Evolutionary conservation across 2,888 invertebrate genomes (phyloP).

Genomic region (Chironomus riparius): DNA sequence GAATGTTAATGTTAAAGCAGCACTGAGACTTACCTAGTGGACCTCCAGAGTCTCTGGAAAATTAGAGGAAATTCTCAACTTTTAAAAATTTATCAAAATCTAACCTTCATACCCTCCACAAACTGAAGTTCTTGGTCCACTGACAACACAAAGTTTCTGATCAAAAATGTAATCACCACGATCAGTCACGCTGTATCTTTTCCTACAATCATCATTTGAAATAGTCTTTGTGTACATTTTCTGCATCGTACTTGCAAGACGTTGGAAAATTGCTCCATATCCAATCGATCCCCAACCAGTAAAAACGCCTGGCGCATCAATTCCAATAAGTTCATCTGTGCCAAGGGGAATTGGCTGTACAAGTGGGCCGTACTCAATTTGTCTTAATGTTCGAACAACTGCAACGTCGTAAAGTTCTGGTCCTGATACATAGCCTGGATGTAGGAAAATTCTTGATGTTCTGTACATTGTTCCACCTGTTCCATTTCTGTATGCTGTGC

Average conservation of each 20-base stretch:
- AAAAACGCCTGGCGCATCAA: not conserved
- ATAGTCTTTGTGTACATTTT: not conserved
- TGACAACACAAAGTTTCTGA: slow-evolving; percentile 1
- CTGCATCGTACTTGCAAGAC: not conserved
- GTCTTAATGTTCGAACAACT: not conserved
- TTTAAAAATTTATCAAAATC: not conserved
- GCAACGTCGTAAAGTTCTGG: slow-evolving; percentile 9
- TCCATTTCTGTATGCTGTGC: not conserved
- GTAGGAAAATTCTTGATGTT: not conserved
- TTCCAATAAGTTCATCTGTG: not conserved
- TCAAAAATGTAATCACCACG: not conserved
- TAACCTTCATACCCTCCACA: not conserved
- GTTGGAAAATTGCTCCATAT: not conserved
- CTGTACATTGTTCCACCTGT: not conserved
- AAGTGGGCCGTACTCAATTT: not conserved
- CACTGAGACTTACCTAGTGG: not conserved
- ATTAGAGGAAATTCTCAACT: not conserved
- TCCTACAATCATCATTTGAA: not conserved
- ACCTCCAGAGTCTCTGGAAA: not conserved
- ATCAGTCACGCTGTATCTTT: not conserved
- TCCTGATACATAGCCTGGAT: not conserved
- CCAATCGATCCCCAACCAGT: not conserved
- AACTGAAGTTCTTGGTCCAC: slow-evolving; percentile 9
- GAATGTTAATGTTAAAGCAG: too few relatives aligned
- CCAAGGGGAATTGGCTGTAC: slow-evolving; percentile 11